These are phyloP conservation scores for Pelagia noctiluca DNA, from an alignment of 30 jellyfish, hydroid and myxozoan genomes.

Conservation along the genomic window DNA sequence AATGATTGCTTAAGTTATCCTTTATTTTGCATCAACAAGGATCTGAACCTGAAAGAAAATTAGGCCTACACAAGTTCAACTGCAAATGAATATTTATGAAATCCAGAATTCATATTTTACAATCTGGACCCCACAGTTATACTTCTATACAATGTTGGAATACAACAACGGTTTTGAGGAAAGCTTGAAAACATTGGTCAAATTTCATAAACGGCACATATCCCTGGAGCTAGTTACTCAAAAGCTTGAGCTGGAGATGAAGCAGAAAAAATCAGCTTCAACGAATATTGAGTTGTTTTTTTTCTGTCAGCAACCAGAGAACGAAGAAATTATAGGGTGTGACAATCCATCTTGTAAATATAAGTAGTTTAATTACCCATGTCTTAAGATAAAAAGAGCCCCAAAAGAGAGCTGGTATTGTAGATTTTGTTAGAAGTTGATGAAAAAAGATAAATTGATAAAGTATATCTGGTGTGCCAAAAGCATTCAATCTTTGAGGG, in stretches of 20 bases:
- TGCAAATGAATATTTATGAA: constrained; percentile 36
- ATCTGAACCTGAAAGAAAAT: background rate
- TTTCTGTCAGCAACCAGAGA: constrained; percentile 24
- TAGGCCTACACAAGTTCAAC: constrained; percentile 38
- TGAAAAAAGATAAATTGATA: background rate
- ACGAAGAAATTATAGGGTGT: background rate
- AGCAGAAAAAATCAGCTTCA: background rate
- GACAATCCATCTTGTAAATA: no score
- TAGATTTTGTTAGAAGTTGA: background rate
- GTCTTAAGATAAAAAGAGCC: background rate
- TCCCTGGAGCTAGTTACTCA: no score
- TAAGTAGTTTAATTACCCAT: background rate
- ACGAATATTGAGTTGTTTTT: background rate
- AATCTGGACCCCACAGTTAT: constrained; percentile 41
- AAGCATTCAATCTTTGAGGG: background rate
- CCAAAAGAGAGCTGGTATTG: constrained; percentile 11
- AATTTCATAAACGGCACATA: no score
- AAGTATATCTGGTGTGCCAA: background rate
- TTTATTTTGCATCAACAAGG: background rate
- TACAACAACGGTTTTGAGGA: background rate
- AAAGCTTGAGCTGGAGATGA: background rate
- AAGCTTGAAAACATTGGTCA: no score
- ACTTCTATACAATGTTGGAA: background rate
- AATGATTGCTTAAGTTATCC: background rate
- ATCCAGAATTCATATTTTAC: background rate